Conservation (phyloP, 2,888 invertebrate genomes). For the Thecophora atra region DNA sequence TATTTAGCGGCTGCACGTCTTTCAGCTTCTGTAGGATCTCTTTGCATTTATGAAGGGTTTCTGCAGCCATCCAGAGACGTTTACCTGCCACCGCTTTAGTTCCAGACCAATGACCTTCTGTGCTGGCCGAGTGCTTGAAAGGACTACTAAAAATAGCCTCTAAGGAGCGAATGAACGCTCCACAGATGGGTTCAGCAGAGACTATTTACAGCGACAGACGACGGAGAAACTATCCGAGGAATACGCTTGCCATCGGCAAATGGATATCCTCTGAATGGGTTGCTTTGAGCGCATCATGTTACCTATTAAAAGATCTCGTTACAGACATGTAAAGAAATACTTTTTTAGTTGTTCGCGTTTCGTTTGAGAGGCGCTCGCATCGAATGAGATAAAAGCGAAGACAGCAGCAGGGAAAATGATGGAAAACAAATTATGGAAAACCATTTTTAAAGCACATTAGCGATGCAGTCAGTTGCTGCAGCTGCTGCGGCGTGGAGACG, state of each 20-base stretch:
- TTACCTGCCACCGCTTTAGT: too few species aligned
- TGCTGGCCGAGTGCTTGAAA: too few species aligned
- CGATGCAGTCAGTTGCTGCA: conserved; percentile 7
- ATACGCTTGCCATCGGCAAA: not conserved
- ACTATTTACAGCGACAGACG: too few species aligned
- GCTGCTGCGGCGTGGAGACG: not conserved
- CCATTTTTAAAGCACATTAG: conserved; percentile 22
- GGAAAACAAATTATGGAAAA: conserved; percentile 9
- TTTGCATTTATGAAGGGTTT: too few species aligned
- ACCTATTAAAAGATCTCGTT: conserved; percentile 22
- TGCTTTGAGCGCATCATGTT: conserved; percentile 5
- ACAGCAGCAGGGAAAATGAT: not conserved
- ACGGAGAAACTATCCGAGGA: too few species aligned
- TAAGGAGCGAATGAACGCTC: too few species aligned
- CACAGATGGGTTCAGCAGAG: too few species aligned
- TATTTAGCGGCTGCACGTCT: too few species aligned
- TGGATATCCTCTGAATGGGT: conserved; percentile 1
- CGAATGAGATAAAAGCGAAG: not conserved
- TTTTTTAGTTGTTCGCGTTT: not conserved
- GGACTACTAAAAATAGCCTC: too few species aligned
- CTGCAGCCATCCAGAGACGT: too few species aligned
- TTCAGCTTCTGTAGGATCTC: too few species aligned
- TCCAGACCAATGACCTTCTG: too few species aligned
- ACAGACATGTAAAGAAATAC: not conserved
- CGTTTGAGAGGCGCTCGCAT: not conserved